A percentile compares a stretch with the other conserved stretches of the same genome.
phyloP scores from a whole-genome alignment of 1,140 invertebrate species.

The Macrostomum lignano region DNA sequence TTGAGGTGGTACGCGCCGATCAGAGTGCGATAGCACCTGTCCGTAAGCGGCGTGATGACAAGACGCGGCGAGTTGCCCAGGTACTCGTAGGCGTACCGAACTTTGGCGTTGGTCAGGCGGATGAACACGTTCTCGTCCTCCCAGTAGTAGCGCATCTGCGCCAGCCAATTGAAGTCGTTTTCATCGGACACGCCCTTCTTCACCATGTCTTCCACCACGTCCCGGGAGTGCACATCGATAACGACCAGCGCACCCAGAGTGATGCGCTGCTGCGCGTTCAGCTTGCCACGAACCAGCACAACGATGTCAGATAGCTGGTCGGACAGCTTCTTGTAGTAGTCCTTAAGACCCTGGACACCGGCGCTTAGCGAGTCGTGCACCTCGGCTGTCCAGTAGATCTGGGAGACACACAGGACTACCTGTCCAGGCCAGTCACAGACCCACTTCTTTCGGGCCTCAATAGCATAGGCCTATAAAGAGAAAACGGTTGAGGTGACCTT shows the following conservation, averaged over 20 bases:
- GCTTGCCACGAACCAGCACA: conserved; percentile 25
- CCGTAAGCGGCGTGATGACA: conserved; percentile 28
- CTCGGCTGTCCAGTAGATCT: conserved; percentile 27
- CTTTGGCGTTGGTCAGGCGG: conserved; percentile 25
- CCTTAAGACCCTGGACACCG: conserved; percentile 14
- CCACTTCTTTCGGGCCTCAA: conserved; percentile 18
- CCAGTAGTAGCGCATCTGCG: conserved; percentile 29
- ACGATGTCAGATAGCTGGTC: conserved; percentile 22
- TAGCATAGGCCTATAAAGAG: no score
- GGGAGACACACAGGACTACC: conserved; percentile 25
- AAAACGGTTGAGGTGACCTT: conserved; percentile 6
- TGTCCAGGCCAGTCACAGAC: conserved; percentile 28
- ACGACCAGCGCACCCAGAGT: conserved; percentile 26
- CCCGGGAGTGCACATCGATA: conserved; percentile 27
- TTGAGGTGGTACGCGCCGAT: conserved; percentile 26
- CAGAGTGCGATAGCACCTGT: conserved; percentile 22
- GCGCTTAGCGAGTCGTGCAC: conserved; percentile 16
- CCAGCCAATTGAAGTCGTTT: conserved; percentile 28
- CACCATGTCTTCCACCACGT: conserved; percentile 20
- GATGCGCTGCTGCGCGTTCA: conserved; percentile 24
- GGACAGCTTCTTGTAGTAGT: conserved; percentile 16
- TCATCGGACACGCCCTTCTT: conserved; percentile 19
- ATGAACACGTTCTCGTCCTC: conserved; percentile 19
- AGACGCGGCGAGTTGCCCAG: conserved; percentile 24
- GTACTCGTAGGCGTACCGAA: conserved; percentile 28